Conservation (phyloP, 2,797 vertebrate genomes). For the Phaenicophaeus curvirostris region DNA sequence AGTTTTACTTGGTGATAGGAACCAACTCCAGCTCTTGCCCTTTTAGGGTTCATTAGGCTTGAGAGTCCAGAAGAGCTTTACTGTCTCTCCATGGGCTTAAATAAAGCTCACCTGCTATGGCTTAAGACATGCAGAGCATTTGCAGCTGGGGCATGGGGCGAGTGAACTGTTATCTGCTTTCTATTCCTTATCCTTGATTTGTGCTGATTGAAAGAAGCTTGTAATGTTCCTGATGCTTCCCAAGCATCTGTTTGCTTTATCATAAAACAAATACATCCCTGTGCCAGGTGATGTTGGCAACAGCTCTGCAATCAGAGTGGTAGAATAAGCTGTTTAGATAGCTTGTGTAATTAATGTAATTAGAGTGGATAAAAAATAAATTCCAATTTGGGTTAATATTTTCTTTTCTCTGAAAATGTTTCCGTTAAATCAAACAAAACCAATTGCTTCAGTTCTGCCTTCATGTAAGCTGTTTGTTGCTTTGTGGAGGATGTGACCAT, state of each 20-base stretch:
- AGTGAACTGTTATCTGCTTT: not conserved
- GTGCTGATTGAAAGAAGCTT: not conserved
- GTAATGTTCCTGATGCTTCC: not conserved
- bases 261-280: not conserved
- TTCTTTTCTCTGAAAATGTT: not conserved
- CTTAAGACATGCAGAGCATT: not conserved
- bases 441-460: not conserved
- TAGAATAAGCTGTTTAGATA: not conserved
- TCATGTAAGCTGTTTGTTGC: accelerated
- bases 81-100: not conserved
- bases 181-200: not conserved
- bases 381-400: not conserved
- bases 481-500: not conserved
- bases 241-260: not conserved
- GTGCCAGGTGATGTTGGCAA: not conserved
- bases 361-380: not conserved
- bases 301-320: not conserved
- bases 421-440: not conserved
- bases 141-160: not conserved
- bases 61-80: not conserved
- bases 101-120: not conserved
- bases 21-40: not conserved
- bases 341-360: not conserved
- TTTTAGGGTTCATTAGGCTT: not conserved
- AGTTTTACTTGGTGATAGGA: not conserved